Conservation (phyloP, 2,113 vertebrate species). For the Xiphophorus hellerii region DNA sequence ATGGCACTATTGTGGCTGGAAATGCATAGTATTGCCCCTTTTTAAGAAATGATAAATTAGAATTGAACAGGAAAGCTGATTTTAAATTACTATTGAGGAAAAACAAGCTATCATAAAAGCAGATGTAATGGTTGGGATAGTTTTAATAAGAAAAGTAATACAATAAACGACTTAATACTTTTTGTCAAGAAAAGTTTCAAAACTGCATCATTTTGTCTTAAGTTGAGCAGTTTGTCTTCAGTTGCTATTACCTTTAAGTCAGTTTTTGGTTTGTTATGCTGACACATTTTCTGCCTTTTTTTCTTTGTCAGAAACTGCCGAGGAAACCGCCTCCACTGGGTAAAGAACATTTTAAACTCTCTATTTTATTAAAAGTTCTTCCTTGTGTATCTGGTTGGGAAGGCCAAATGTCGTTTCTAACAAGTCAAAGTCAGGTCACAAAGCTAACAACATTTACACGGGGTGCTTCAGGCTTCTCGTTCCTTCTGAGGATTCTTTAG, state of each 20-base stretch:
- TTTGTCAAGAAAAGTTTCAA: no score
- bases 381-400: neutral
- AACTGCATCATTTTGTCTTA: no score
- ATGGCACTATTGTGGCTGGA: no score
- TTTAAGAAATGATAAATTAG: no score
- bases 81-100: no score
- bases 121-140: no score
- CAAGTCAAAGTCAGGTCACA: neutral
- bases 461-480: neutral
- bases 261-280: neutral
- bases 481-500: neutral
- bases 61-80: no score
- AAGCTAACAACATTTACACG: neutral
- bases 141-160: no score
- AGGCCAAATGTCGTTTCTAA: neutral
- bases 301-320: conserved; percentile 58
- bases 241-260: neutral
- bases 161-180: no score
- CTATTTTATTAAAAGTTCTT: neutral
- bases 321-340: conserved; percentile 71
- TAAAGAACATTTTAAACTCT: conserved; percentile 22
- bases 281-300: conserved; percentile 17
- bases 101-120: no score
- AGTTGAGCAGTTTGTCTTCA: no score
- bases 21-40: no score